A percentile compares a stretch with the other conserved stretches of the same genome.
phyloP scores from a whole-genome alignment of 1,140 invertebrate species.

The Vollenhovia emeryi region DNA sequence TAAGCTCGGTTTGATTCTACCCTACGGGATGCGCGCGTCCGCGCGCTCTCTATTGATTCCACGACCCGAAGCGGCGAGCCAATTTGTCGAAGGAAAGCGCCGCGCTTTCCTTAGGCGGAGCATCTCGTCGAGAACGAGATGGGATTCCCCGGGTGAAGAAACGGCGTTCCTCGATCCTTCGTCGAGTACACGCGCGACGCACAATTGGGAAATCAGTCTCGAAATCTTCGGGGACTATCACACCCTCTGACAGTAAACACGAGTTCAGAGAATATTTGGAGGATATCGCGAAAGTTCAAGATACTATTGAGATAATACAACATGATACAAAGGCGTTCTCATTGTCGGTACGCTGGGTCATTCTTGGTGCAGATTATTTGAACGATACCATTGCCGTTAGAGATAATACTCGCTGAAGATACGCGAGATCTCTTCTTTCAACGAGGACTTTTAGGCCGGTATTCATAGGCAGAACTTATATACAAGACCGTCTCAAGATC shows the following conservation, averaged over 20 bases:
- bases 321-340: too few relatives aligned
- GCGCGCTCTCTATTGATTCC: constrained; percentile 73
- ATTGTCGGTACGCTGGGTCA: too few relatives aligned
- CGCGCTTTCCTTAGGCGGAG: constrained; percentile 31
- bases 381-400: too few relatives aligned
- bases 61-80: constrained; percentile 68
- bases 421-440: not conserved
- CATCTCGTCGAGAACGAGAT: constrained; percentile 5
- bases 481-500: too few relatives aligned
- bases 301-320: too few relatives aligned
- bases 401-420: not conserved
- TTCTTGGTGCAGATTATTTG: too few relatives aligned
- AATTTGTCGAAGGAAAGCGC: constrained; percentile 71
- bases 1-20: constrained; percentile 66
- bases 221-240: not conserved
- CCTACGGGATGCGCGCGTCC: constrained; percentile 73
- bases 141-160: not conserved
- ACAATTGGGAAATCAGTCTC: not conserved
- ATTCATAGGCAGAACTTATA: too few relatives aligned
- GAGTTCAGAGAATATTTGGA: too few relatives aligned
- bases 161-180: not conserved
- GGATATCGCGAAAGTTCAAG: too few relatives aligned
- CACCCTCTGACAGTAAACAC: too few relatives aligned
- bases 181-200: not conserved
- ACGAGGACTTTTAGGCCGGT: not conserved